Conservation (phyloP, 2,888 invertebrate genomes). For the Latrodectus hesperus region DNA sequence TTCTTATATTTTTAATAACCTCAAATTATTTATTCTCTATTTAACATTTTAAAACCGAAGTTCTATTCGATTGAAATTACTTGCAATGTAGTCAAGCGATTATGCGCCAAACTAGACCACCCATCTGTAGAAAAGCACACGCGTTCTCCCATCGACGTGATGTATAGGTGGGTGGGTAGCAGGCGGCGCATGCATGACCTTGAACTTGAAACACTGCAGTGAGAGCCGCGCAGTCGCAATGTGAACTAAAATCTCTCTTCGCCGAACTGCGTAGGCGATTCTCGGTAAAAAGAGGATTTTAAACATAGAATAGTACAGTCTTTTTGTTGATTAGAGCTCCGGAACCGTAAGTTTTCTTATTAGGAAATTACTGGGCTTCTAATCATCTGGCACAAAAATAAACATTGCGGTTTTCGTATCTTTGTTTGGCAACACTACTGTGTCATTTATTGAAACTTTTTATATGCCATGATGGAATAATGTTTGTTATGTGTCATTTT, state of each 20-base stretch:
- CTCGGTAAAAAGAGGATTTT: constrained; percentile 7
- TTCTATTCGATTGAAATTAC: neutral
- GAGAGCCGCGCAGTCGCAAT: constrained; percentile 75
- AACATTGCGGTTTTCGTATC: constrained; percentile 5
- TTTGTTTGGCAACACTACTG: neutral
- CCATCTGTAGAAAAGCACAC: constrained; percentile 13
- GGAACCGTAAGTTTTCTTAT: neutral
- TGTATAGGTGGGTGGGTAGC: constrained; percentile 53
- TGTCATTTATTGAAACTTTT: neutral
- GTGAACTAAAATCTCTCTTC: constrained; percentile 8
- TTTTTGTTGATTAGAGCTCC: neutral
- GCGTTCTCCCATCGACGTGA: constrained; percentile 28
- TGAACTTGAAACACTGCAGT: constrained; percentile 70
- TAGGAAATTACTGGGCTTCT: neutral
- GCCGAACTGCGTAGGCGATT: constrained; percentile 64
- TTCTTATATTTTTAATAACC: neutral
- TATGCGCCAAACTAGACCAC: constrained; percentile 24
- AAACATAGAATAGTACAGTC: neutral
- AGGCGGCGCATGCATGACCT: constrained; percentile 63
- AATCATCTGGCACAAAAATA: neutral
- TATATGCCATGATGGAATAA: no score
- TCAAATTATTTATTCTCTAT: neutral
- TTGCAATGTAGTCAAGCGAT: neutral
- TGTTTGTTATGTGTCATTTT: no score
- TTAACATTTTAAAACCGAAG: neutral